Conservation (phyloP, 2,113 vertebrate species). For the Ageneiosus marmoratus region DNA sequence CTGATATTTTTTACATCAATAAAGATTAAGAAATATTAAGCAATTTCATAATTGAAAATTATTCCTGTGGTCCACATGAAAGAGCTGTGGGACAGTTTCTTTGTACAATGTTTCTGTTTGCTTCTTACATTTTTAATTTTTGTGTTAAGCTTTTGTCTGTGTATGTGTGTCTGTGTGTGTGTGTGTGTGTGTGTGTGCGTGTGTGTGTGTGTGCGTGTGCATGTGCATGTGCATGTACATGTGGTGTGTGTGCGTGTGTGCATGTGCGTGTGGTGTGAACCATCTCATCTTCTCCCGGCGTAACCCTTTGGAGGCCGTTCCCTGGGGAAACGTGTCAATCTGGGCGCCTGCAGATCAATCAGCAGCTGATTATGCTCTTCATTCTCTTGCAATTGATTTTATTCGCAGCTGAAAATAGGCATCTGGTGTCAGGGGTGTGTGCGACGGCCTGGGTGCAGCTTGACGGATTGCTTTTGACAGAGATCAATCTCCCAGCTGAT, state of each 20-base stretch:
- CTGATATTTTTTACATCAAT: neutral
- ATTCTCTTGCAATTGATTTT: constrained; percentile 68
- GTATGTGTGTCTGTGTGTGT: constrained; percentile 15
- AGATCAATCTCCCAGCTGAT: constrained; percentile 69
- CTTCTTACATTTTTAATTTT: neutral
- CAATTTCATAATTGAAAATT: neutral
- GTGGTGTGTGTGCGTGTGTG: constrained; percentile 28
- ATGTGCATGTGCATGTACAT: constrained; percentile 26
- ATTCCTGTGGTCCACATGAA: neutral
- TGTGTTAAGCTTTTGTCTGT: constrained; percentile 15
- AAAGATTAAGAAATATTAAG: neutral
- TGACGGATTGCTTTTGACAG: constrained; percentile 71
- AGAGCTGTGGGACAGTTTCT: neutral
- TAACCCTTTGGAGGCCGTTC: constrained; percentile 60
- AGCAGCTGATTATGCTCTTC: constrained; percentile 65
- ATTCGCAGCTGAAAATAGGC: constrained; percentile 67
- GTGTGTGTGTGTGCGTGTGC: constrained; percentile 31
- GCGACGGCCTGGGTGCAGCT: constrained; percentile 39
- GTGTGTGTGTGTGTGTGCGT: constrained; percentile 31
- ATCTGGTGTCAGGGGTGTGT: constrained; percentile 58
- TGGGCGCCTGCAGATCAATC: constrained; percentile 64
- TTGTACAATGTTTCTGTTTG: neutral
- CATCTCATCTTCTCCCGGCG: constrained; percentile 44
- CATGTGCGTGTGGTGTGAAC: constrained; percentile 33
- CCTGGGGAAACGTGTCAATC: constrained; percentile 64